phyloP scores from a whole-genome alignment of 37 sponge, comb jelly and placozoan species.

The Lycopodina hypogea region DNA sequence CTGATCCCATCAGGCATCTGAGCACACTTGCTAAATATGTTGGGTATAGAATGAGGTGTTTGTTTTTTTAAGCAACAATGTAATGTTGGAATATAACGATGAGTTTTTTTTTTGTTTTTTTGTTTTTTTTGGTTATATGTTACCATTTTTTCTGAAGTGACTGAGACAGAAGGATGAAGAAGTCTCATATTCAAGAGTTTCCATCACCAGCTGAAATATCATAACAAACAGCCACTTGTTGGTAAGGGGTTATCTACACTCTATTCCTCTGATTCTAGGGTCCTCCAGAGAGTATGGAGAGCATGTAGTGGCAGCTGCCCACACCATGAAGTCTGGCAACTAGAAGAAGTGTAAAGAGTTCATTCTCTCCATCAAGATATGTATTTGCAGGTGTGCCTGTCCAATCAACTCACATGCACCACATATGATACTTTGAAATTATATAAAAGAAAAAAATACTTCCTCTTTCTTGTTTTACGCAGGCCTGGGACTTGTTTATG shows the following conservation, averaged over 20 bases:
- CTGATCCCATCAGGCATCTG: neutral
- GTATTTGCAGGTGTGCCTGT: slow-evolving; percentile 50
- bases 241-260: slow-evolving; percentile 30
- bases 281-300: slow-evolving; percentile 99
- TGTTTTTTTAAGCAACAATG: no score
- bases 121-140: no score
- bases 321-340: slow-evolving; percentile 91
- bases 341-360: slow-evolving; percentile 89
- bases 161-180: slow-evolving; percentile 71
- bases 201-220: slow-evolving; percentile 87
- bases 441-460: slow-evolving; percentile 2
- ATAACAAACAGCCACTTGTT: slow-evolving; percentile 84
- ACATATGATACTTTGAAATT: slow-evolving; percentile 79
- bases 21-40: neutral
- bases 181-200: slow-evolving; percentile 86
- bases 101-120: no score
- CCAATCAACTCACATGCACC: slow-evolving; percentile 57
- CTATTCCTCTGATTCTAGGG: slow-evolving; percentile 35
- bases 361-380: slow-evolving; percentile 83
- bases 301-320: slow-evolving; percentile 96
- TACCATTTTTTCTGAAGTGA: slow-evolving; percentile 50
- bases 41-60: neutral
- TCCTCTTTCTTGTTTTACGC: neutral
- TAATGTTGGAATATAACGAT: no score
- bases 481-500: slow-evolving; percentile 85